Evolutionary conservation across 1,140 invertebrate genomes (phyloP).

Genomic region (Drosophila saltans): DNA sequence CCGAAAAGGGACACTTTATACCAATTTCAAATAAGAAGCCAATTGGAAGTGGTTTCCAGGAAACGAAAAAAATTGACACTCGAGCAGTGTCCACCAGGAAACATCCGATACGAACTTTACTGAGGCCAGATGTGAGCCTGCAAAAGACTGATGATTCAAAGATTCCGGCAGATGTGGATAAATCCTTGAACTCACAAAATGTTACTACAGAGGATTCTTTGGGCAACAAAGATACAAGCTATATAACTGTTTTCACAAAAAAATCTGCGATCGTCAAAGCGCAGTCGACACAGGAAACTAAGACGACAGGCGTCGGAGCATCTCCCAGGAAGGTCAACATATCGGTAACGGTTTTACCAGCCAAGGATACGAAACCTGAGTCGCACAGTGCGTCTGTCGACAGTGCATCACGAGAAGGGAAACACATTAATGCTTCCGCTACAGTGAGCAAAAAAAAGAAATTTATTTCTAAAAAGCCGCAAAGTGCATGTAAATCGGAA

Average conservation of each 20-base stretch:
- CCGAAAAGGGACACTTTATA: background rate
- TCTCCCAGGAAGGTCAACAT: slow-evolving; percentile 36
- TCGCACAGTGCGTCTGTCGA: background rate
- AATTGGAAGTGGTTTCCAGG: background rate
- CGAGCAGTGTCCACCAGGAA: slow-evolving; percentile 29
- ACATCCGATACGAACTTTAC: slow-evolving; percentile 32
- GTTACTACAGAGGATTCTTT: background rate
- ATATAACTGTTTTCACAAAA: slow-evolving; percentile 18
- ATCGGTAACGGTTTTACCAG: slow-evolving; percentile 31
- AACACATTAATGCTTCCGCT: background rate
- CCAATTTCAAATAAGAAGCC: slow-evolving; percentile 35
- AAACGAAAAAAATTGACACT: background rate
- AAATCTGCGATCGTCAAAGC: slow-evolving; percentile 1
- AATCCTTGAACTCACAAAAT: background rate
- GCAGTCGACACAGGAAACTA: background rate
- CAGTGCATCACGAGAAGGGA: background rate
- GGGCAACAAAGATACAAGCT: background rate
- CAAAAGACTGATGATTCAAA: slow-evolving; percentile 17
- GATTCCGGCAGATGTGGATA: background rate
- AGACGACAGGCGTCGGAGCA: background rate
- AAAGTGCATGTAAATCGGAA: too few relatives aligned
- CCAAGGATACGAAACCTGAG: slow-evolving; percentile 7
- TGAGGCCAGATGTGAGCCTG: slow-evolving; percentile 23
- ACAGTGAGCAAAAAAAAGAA: background rate
- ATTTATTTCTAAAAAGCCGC: background rate